These are phyloP conservation scores for Microctenopoma steveboyesi DNA, from an alignment of 2,797 vertebrate genomes.

Conservation along the genomic window DNA sequence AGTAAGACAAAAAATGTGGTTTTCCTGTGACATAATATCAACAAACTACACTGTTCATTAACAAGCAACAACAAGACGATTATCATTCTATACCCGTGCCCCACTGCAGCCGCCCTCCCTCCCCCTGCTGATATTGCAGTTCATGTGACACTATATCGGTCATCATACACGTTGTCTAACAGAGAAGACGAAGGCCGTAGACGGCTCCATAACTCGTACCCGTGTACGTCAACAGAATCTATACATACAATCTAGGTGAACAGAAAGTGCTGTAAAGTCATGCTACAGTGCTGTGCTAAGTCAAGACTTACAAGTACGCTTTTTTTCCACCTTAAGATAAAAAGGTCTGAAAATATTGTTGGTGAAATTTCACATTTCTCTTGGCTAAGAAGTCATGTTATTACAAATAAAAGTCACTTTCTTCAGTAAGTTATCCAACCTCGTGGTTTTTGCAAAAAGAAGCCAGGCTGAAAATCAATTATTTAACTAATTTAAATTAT, in stretches of 20 bases:
- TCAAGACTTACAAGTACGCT: constrained; percentile 49
- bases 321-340: constrained; percentile 18
- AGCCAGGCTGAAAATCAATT: constrained; percentile 22
- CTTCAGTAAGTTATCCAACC: constrained; percentile 10
- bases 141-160: constrained; percentile 2
- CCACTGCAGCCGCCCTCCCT: constrained; percentile 6
- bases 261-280: constrained; percentile 79
- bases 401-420: constrained; percentile 20
- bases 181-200: constrained; percentile 38
- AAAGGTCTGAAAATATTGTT: constrained; percentile 8
- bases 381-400: constrained; percentile 7
- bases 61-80: constrained; percentile 60
- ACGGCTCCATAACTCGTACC: constrained; percentile 44
- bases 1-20: constrained; percentile 58
- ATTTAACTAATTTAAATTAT: constrained; percentile 5
- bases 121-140: constrained; percentile 19
- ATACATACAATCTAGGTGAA: constrained; percentile 70
- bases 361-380: constrained; percentile 7
- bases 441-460: neutral
- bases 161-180: constrained; percentile 42
- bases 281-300: constrained; percentile 81
- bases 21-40: constrained; percentile 43
- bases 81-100: constrained; percentile 28
- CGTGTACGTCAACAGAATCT: constrained; percentile 51
- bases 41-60: constrained; percentile 48